Evolutionary conservation across 1,140 invertebrate species (phyloP).

Genomic region (Antheraea pernyi): DNA sequence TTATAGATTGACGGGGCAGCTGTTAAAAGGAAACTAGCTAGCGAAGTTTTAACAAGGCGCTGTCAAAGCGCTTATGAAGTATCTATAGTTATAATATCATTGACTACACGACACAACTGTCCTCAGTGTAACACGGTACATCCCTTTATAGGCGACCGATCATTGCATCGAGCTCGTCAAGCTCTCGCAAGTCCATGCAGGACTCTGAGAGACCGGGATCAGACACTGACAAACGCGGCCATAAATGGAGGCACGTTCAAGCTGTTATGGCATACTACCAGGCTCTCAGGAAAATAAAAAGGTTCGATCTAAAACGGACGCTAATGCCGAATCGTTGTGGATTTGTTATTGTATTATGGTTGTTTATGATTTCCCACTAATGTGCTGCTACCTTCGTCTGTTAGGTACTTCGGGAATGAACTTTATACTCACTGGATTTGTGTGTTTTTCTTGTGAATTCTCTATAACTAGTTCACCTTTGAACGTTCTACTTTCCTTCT

Average conservation of each 20-base stretch:
- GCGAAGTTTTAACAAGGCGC: too few relatives aligned
- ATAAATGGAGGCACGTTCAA: constrained; percentile 91
- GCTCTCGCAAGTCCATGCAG: constrained; percentile 61
- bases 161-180: constrained; percentile 73
- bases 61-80: too few relatives aligned
- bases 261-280: constrained; percentile 93
- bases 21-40: too few relatives aligned
- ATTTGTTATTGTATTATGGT: constrained; percentile 44
- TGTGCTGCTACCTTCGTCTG: constrained; percentile 62
- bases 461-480: constrained; percentile 62
- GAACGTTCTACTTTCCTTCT: constrained; percentile 57
- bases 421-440: constrained; percentile 51
- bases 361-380: constrained; percentile 60
- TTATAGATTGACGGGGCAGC: too few relatives aligned
- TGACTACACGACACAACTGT: constrained; percentile 36
- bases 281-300: constrained; percentile 92
- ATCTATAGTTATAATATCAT: too few relatives aligned
- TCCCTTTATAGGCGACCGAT: constrained; percentile 73
- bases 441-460: constrained; percentile 65
- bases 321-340: constrained; percentile 63
- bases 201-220: constrained; percentile 56
- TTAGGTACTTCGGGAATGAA: constrained; percentile 66
- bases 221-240: constrained; percentile 82
- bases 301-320: constrained; percentile 78
- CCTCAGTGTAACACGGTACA: constrained; percentile 58